Evolutionary conservation across 2,888 invertebrate species (phyloP).

Genomic region (Nebria brevicollis): DNA sequence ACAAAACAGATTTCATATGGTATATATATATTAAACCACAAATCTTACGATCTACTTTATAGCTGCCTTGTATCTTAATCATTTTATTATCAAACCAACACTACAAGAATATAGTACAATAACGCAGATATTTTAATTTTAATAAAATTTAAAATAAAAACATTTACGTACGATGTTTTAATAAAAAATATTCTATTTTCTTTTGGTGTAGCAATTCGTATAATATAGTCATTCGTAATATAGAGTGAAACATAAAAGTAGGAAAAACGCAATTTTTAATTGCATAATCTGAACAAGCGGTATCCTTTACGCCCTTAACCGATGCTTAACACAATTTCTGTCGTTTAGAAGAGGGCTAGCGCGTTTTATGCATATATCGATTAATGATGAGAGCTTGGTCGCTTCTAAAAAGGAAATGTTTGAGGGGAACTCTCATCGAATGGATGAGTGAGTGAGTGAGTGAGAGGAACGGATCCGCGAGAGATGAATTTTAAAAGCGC

Average conservation of each 20-base stretch:
- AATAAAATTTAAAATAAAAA: neutral
- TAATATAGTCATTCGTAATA: neutral
- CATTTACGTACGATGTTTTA: no score
- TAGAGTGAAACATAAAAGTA: neutral
- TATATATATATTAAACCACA: neutral
- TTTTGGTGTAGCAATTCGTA: no score
- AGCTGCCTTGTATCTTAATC: no score
- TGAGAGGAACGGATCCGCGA: neutral
- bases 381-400: neutral
- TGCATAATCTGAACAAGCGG: slow-evolving; percentile 29
- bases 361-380: neutral
- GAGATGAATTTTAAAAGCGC: slow-evolving; percentile 39
- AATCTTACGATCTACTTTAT: no score
- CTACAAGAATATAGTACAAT: no score
- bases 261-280: slow-evolving; percentile 13
- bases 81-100: no score
- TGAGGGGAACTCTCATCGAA: neutral
- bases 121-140: neutral
- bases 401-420: neutral
- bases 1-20: neutral
- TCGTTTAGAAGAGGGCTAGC: slow-evolving; percentile 2
- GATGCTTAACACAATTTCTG: slow-evolving; percentile 32
- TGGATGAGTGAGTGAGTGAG: neutral
- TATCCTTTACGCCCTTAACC: slow-evolving; percentile 7
- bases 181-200: no score